phyloP scores from a whole-genome alignment of 2,113 vertebrate species.

The Rallus limicola region DNA sequence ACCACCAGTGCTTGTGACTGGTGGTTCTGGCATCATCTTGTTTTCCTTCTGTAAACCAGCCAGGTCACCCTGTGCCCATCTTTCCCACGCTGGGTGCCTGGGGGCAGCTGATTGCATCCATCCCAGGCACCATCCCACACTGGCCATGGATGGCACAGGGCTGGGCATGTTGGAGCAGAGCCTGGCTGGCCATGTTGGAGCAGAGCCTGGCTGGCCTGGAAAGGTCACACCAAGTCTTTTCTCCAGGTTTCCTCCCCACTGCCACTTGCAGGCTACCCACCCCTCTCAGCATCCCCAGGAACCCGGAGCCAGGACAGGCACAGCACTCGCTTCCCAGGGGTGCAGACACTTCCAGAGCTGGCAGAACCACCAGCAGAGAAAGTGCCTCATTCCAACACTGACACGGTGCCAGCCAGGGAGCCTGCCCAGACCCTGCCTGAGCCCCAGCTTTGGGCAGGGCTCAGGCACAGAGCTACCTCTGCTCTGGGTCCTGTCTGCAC shows the following conservation, averaged over 20 bases:
- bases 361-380: neutral
- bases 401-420: rapidly evolving
- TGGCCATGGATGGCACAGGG: neutral
- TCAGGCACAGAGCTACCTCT: neutral
- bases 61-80: rapidly evolving
- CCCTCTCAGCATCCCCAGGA: neutral
- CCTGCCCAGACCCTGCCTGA: neutral
- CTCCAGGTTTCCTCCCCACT: neutral
- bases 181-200: neutral
- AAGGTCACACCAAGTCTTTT: neutral
- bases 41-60: neutral
- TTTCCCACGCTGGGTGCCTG: neutral
- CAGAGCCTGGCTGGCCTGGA: neutral
- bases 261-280: neutral
- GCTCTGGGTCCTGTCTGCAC: neutral
- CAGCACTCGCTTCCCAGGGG: neutral
- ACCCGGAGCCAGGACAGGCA: neutral
- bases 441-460: rapidly evolving
- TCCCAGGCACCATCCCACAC: neutral
- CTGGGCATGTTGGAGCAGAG: neutral
- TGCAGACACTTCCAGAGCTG: neutral
- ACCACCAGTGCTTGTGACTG: neutral
- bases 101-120: neutral
- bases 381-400: neutral
- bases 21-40: neutral